These are phyloP conservation scores for Crossocerus cetratus DNA, from an alignment of 2,888 invertebrate species.

Conservation along the genomic window DNA sequence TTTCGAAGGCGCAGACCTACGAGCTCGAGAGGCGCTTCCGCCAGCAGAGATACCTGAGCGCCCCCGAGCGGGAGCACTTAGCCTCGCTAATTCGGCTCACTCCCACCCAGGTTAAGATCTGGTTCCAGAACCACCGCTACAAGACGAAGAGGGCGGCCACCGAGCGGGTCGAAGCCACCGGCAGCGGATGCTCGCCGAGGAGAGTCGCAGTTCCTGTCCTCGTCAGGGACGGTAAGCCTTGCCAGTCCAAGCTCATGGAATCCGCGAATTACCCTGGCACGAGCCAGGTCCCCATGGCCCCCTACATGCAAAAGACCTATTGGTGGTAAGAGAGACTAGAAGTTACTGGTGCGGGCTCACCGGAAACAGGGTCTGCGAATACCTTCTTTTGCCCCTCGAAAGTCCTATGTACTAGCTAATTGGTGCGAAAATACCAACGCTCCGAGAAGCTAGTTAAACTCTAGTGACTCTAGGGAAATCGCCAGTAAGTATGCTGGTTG, in stretches of 20 bases:
- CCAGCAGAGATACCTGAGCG: constrained; percentile 97
- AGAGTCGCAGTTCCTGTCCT: constrained; percentile 96
- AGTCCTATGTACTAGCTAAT: too few relatives aligned
- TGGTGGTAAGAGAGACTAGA: constrained; percentile 71
- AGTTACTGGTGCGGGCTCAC: background rate
- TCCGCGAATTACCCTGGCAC: constrained; percentile 59
- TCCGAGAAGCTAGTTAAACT: background rate
- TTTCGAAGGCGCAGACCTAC: constrained; percentile 98
- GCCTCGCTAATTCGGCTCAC: constrained; percentile 96
- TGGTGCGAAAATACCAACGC: background rate
- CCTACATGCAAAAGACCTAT: constrained; percentile 76
- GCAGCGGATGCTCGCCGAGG: constrained; percentile 86
- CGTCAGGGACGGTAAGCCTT: constrained; percentile 96
- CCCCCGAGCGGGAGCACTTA: constrained; percentile 97
- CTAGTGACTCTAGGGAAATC: too few relatives aligned
- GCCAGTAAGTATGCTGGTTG: too few relatives aligned
- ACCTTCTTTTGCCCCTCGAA: too few relatives aligned
- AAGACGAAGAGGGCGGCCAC: constrained; percentile 99
- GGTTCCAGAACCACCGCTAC: constrained; percentile 99
- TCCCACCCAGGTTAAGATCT: constrained; percentile 98
- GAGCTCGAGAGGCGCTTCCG: constrained; percentile 96
- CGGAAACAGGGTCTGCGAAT: background rate
- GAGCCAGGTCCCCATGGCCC: constrained; percentile 72
- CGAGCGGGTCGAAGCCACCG: constrained; percentile 87
- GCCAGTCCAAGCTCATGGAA: constrained; percentile 78